A percentile compares a stretch with the other conserved stretches of the same genome.
phyloP scores from a whole-genome alignment of 1,140 invertebrate species.

The Littorina saxatilis region DNA sequence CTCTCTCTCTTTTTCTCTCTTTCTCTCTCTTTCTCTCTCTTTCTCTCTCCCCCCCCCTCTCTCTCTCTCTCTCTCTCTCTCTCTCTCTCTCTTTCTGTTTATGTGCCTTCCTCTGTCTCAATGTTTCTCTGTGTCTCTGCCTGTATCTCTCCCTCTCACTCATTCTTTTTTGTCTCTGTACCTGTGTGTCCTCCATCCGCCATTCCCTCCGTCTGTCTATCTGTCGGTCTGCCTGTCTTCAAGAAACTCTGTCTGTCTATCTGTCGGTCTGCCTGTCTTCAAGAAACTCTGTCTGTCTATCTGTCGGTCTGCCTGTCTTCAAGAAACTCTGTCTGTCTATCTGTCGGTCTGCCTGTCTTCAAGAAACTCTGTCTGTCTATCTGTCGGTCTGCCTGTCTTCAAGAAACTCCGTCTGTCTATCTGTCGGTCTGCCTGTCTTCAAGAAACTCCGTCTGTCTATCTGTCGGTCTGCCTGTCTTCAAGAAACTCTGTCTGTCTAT shows the following conservation, averaged over 20 bases:
- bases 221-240: slow-evolving; percentile 9
- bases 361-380: not conserved
- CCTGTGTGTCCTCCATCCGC: not conserved
- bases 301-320: not conserved
- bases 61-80: not conserved
- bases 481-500: not conserved
- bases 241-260: not conserved
- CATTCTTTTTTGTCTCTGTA: not conserved
- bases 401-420: not conserved
- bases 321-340: not conserved
- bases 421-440: not conserved
- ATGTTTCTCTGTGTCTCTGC: not conserved
- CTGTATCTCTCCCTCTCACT: slow-evolving; percentile 6
- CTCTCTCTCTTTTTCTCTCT: not conserved
- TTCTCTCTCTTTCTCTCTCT: not conserved
- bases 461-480: not conserved
- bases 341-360: not conserved
- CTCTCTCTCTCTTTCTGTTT: not conserved
- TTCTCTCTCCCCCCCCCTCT: not conserved
- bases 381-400: not conserved
- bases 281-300: not conserved
- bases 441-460: not conserved
- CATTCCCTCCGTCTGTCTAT: not conserved
- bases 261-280: not conserved
- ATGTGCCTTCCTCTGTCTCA: not conserved